phyloP scores from a whole-genome alignment of 2,113 vertebrate genomes.

The Panthera tigris region DNA sequence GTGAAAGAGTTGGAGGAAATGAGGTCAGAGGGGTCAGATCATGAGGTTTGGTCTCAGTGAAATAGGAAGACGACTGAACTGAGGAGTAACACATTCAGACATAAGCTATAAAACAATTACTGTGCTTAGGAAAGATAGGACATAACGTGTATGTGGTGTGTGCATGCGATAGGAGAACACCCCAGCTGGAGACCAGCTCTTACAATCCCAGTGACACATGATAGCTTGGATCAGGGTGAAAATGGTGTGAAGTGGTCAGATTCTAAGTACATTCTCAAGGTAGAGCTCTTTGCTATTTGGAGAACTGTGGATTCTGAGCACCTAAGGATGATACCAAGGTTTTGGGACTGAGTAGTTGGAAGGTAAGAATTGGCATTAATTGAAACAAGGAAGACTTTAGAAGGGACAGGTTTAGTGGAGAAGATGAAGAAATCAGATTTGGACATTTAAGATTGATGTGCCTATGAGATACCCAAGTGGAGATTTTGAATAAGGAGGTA shows the following conservation, averaged over 20 bases:
- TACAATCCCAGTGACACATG: background rate
- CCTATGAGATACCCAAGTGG: background rate
- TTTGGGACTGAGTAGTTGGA: background rate
- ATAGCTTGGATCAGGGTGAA: background rate
- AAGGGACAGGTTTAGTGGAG: background rate
- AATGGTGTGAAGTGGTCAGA: background rate
- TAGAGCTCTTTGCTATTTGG: background rate
- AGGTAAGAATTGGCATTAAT: background rate
- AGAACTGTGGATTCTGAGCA: background rate
- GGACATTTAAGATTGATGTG: background rate
- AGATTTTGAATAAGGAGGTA: background rate
- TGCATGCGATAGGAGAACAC: background rate
- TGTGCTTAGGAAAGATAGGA: background rate
- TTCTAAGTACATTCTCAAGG: background rate
- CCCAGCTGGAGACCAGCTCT: background rate
- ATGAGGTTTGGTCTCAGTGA: background rate
- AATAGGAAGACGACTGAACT: background rate
- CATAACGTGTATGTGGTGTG: rapidly evolving
- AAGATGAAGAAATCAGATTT: background rate
- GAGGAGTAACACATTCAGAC: background rate
- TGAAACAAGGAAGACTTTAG: background rate
- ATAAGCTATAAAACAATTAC: background rate
- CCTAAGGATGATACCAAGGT: background rate
- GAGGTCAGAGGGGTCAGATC: background rate
- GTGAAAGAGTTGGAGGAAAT: background rate